Evolutionary conservation across 2,797 vertebrate species (phyloP).

Genomic region (Champsocephalus esox): DNA sequence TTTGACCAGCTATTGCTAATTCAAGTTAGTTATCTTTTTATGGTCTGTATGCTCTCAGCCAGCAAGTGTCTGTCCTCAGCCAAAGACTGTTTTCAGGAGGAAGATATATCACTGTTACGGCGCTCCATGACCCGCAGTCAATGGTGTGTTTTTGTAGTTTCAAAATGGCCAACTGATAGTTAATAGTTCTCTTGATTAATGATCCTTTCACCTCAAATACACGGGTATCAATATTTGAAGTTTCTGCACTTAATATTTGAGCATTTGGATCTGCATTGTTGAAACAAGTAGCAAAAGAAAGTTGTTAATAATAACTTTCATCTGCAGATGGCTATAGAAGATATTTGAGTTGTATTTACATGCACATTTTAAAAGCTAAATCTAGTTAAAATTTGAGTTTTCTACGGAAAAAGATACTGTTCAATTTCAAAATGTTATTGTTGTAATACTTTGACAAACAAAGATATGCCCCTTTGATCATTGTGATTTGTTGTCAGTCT

Average conservation of each 20-base stretch:
- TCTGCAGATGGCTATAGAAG: too few species aligned
- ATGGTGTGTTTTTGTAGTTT: background rate
- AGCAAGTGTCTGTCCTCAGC: background rate
- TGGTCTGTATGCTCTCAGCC: background rate
- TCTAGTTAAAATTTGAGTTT: background rate
- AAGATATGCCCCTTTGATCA: background rate
- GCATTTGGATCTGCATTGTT: background rate
- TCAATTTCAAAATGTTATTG: background rate
- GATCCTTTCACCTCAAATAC: background rate
- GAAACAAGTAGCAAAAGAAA: background rate
- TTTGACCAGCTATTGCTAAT: constrained; percentile 2
- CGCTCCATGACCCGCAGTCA: background rate
- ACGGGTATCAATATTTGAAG: background rate
- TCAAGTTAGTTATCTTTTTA: background rate
- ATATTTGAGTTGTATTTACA: too few species aligned
- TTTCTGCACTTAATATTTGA: background rate
- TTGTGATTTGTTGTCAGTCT: background rate
- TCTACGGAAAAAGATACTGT: background rate
- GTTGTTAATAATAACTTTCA: too few species aligned
- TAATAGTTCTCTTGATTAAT: background rate
- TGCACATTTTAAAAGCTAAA: background rate
- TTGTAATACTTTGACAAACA: background rate
- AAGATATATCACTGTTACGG: background rate
- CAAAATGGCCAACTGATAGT: background rate
- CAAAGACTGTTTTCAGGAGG: background rate